Evolutionary conservation across 2,113 vertebrate species (phyloP), one percentile per base, ranked within the genome.

Genomic region (Gallinago undulata): DNA sequence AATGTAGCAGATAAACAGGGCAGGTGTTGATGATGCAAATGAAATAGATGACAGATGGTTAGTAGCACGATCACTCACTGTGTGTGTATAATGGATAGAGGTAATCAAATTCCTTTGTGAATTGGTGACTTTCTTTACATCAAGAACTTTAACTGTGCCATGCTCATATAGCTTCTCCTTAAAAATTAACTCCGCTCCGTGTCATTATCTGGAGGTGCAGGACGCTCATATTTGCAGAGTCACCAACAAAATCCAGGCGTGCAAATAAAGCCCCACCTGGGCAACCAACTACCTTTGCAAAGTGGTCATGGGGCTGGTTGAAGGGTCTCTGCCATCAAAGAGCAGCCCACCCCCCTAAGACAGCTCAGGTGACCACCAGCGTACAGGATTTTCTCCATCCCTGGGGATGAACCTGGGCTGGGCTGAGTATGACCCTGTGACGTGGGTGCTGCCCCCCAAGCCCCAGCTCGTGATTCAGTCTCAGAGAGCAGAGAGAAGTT

Each of bases 11-110:
- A 99, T 98, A 99, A 99, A 98, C 98, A 99, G 99, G 99, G 99
- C 99, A 99, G 99, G 99, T 99, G 99, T 99, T 99, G 99, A 98
- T 97, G 98, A 99, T 99, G 99, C 99, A 99, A 99, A 99, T 99
- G 99, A 99, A 99, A 99, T 98, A 98, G 99, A 99, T 99, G 99
- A 99, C 99, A 99, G 99, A 99, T 99, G 99, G 99, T 97, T 98
- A 98, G 99, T 98, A 98, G 99, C 98, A 98, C 97, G 97, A 99
- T 99, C 99, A 98, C 99, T 99, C 99, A 98, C 98, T 99, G 99
- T 98, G 98, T 99, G 98, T 98, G 98, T 99, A 99, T 99, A 99
- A 99, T 99, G 99, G 99, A 99, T 99, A 98, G 99, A 99, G 99
- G 99, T 99, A 99, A 99, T 99, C 99, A 99, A 99, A 99, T 99